phyloP scores from a whole-genome alignment of 2,888 invertebrate species.

The Maniola hyperantus region DNA sequence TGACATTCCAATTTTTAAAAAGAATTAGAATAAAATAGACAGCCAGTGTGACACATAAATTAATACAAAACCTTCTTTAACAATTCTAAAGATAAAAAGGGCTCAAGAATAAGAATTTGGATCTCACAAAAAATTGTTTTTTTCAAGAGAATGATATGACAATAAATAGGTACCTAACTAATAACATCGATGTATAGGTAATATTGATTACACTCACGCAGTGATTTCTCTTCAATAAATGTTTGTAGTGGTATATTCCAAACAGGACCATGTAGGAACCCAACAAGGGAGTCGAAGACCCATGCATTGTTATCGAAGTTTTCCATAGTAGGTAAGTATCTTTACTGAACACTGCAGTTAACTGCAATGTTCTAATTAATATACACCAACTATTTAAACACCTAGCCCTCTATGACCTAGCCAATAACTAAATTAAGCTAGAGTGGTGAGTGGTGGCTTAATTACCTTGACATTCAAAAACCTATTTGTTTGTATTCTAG shows the following conservation, averaged over 20 bases:
- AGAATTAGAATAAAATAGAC: no score
- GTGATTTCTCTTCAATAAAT: constrained; percentile 95
- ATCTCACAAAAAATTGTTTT: no score
- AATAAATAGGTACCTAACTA: no score
- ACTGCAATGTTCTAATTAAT: not conserved
- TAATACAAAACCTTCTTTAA: no score
- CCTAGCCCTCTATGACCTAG: constrained; percentile 4
- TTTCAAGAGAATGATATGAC: no score
- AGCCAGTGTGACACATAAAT: no score
- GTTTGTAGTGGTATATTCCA: constrained; percentile 96
- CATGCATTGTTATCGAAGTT: constrained; percentile 87
- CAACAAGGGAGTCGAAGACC: constrained; percentile 96
- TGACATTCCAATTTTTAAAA: no score
- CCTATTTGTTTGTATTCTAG: constrained; percentile 45
- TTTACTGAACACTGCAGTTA: constrained; percentile 16
- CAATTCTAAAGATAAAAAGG: no score
- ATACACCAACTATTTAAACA: constrained; percentile 5
- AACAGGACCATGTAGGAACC: constrained; percentile 94
- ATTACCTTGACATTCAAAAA: constrained; percentile 42
- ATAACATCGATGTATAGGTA: no score
- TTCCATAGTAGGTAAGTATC: constrained; percentile 48
- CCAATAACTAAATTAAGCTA: constrained; percentile 29
- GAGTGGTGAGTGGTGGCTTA: constrained; percentile 2
- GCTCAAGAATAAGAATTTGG: no score
- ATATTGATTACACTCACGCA: constrained; percentile 84